Base-by-base conservation (phyloP, 2,888 invertebrate genomes). In the Dasysyrphus tricinctus region DNA sequence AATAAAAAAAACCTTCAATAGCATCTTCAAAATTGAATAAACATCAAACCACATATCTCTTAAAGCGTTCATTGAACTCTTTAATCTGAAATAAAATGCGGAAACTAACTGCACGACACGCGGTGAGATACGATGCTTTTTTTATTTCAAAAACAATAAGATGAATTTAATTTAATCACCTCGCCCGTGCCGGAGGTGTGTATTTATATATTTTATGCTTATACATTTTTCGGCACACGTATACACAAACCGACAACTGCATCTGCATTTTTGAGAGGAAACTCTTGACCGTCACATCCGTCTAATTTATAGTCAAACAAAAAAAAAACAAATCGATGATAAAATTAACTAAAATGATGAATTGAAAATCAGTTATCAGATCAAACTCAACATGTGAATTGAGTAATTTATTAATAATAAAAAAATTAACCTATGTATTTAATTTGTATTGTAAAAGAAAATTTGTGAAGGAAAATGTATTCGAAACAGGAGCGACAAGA, bases 81-180 rank as follows among this genome's bases (percentile, higher is more conserved):
- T 39, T 24, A 44, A 42, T 63, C 42, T 29, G 29, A 63, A 63
- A 24, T 63, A 44, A 44, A 63, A 63, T 29, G 14, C 61, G 61
- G 61, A 63, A 63, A 63, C 61, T 63, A 29, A 42, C 4, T 44
- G 63, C 44, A 32, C 6, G 24, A 44, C 44, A 32, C 6, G 24
- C 24, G 9, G 9, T 42, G 63, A 63, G 5, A 44, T 32, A 32
- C 6, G 44, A 44, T 63, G 16, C 12, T 5, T 16, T 44, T n/a
- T 63, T 29, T n/a, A 42, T 14, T 63, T 63, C 32, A 3, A 39
- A 24, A 24, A 16, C 9, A 59, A 59, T 39, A 59, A 59, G 12
- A 59, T 59, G 59, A 2, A 44, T 63, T 44, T 44, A 63, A 32
- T 63, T 63, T 44, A 63, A 63, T 44, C 63, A 63, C 44, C 63